Conservation (phyloP, 2,797 vertebrate genomes). For the Vireo griseus region DNA sequence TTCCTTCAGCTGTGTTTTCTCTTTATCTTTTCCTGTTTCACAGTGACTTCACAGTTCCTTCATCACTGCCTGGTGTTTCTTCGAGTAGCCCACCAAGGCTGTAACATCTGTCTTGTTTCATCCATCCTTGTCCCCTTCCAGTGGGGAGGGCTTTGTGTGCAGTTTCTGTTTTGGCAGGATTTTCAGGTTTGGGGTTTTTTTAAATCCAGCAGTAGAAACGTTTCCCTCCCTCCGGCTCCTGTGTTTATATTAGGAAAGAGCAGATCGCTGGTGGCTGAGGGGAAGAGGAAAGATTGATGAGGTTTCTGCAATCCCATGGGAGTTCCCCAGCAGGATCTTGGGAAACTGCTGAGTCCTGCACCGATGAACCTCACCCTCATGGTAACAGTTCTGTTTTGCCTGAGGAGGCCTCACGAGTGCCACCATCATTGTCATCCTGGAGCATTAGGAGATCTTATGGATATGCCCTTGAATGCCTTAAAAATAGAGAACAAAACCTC, state of each 20-base stretch:
- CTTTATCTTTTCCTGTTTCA: background rate
- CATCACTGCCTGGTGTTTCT: background rate
- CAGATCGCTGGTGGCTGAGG: background rate
- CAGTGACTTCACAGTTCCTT: background rate
- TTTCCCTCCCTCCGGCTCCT: background rate
- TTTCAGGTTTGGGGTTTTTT: background rate
- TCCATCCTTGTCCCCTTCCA: background rate
- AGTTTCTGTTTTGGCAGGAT: constrained; percentile 4
- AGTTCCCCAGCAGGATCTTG: constrained; percentile 1
- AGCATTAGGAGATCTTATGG: background rate
- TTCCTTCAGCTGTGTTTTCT: background rate
- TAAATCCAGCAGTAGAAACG: background rate
- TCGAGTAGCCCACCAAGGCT: background rate
- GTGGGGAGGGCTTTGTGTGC: background rate
- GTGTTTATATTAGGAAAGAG: constrained; percentile 10
- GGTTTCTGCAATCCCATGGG: background rate
- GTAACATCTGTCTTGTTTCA: background rate
- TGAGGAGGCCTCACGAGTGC: background rate
- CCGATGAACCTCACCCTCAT: background rate
- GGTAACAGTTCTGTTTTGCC: background rate
- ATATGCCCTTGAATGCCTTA: background rate
- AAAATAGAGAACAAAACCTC: background rate
- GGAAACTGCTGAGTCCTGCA: constrained; percentile 20
- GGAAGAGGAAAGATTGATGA: background rate
- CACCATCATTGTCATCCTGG: background rate